Evolutionary conservation across 2,888 invertebrate species (phyloP), one percentile per base, ranked within the genome.

Genomic region (Drosophila basisetae): DNA sequence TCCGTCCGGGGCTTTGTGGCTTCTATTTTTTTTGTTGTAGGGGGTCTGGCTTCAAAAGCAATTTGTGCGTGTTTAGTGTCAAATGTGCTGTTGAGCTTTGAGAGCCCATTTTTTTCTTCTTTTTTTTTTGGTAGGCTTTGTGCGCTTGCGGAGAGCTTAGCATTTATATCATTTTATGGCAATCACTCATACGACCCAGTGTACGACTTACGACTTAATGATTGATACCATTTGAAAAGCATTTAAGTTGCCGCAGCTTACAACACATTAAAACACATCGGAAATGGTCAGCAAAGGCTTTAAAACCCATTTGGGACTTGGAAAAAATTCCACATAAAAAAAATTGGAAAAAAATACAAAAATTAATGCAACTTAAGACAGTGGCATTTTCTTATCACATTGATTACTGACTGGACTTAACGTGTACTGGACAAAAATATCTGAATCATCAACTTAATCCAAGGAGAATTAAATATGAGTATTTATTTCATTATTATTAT

Each of bases 51-150:
- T 90, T 88, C 78, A 65, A 85, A 90, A 83, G 80, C 90, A 90
- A 85, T 85, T 85, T 85, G 84, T 85, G 78, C 71, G 83, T 89
- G 85, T 88, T 88, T 90, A 90, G 88, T 84, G 90, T 90, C 84
- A 90, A 89, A 84, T 89, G 84, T 81, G 78, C 56, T 81, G 78
- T 81, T 81, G 70, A 82, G 89, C 80, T 47, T 39, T 56, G 60
- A 54, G 62, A 68, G 81, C 63, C 59, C 61, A 54, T 63, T 69
- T 47, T 43, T n/a, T 6, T 22, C 0, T 13, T 11, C 22, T 5
- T 35, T 37, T 6, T 16, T 43, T 63, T 68, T 68, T 54, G 62
- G 33, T 43, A 52, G 37, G 18, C 54, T 66, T 65, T 78, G 56
- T 68, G 43, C 28, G 64, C 55, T 55, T 55, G 55, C 43, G 39